These are phyloP conservation scores for Pluvianellus socialis DNA, from an alignment of 2,113 vertebrate species.

Conservation along the genomic window DNA sequence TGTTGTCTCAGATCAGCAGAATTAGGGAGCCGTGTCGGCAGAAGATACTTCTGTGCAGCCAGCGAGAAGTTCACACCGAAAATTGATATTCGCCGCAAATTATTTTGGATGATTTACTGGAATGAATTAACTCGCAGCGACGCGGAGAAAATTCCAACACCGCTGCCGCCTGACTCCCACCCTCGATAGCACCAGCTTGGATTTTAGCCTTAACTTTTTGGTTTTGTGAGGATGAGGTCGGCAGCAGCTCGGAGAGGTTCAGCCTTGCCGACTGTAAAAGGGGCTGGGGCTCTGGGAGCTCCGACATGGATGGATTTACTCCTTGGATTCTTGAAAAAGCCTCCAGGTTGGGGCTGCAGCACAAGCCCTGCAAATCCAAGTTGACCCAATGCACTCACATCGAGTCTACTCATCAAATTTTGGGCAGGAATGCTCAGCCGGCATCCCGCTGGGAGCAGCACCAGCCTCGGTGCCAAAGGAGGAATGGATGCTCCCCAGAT, in stretches of 20 bases:
- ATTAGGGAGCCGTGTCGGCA: slow-evolving; percentile 51
- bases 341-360: not conserved
- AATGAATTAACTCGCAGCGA: slow-evolving; percentile 63
- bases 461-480: accelerated
- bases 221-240: not conserved
- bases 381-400: accelerated
- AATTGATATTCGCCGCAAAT: slow-evolving; percentile 63
- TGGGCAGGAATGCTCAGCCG: not conserved
- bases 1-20: slow-evolving; percentile 64
- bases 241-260: accelerated
- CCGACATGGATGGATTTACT: accelerated
- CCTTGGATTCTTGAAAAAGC: accelerated
- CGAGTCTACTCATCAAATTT: accelerated
- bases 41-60: slow-evolving; percentile 59
- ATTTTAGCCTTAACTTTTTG: accelerated
- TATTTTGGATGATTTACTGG: slow-evolving; percentile 71
- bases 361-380: not conserved
- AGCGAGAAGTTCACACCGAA: slow-evolving; percentile 58
- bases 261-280: not conserved
- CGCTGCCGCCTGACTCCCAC: not conserved
- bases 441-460: accelerated
- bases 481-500: not conserved
- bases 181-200: accelerated
- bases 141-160: slow-evolving; percentile 21
- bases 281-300: not conserved